Conservation (phyloP, 1,140 invertebrate genomes). For the Pogonomyrmex barbatus region DNA sequence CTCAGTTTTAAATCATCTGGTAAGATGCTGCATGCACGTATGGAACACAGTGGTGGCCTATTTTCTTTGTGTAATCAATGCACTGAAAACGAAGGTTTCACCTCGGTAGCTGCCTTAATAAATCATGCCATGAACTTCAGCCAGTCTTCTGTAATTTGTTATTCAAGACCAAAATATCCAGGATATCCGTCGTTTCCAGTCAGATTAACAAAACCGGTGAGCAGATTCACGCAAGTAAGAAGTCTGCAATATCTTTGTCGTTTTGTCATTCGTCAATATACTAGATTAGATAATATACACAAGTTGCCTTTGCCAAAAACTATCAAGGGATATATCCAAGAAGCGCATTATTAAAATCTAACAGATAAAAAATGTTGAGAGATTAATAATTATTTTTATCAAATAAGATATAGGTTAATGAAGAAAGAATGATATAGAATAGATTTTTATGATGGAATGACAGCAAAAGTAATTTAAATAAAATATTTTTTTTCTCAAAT, state of each 20-base stretch:
- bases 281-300: conserved; percentile 90
- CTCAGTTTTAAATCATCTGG: conserved; percentile 92
- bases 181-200: conserved; percentile 90
- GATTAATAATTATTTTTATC: conserved; percentile 41
- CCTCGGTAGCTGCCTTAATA: conserved; percentile 90
- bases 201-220: conserved; percentile 91
- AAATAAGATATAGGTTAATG: conserved; percentile 9
- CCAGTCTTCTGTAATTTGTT: conserved; percentile 90
- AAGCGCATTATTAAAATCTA: conserved; percentile 85
- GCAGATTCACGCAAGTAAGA: conserved; percentile 91
- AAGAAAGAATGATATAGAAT: conserved; percentile 12
- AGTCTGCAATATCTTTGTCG: conserved; percentile 92
- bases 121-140: conserved; percentile 90
- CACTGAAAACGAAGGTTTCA: conserved; percentile 88
- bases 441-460: conserved; percentile 10
- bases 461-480: not conserved
- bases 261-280: conserved; percentile 92
- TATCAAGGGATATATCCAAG: conserved; percentile 89
- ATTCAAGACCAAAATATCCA: conserved; percentile 89
- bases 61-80: conserved; percentile 90
- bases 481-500: conserved; percentile 15
- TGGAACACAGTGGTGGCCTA: conserved; percentile 89
- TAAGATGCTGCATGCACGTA: conserved; percentile 90
- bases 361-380: conserved; percentile 9
- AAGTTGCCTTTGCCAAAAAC: conserved; percentile 90